Evolutionary conservation across 2,888 invertebrate genomes (phyloP), one percentile per base, ranked within the genome.

Genomic region (Nephrocerus scutellatus): DNA sequence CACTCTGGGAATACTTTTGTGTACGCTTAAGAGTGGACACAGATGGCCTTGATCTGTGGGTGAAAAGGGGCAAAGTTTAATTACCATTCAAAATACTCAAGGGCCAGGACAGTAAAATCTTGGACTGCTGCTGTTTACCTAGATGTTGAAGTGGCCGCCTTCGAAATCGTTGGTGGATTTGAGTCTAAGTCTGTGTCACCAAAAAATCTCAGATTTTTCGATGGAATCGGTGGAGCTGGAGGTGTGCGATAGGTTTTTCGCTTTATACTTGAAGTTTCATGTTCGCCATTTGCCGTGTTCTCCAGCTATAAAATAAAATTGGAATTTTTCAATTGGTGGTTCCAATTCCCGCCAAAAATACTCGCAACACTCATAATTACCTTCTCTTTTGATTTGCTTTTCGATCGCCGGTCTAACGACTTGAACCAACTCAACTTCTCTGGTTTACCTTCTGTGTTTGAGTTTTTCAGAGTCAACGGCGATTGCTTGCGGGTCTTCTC

Each of bases 111-210:
- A 10, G 4, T 15, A 9, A n/a, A 6, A 21, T 3, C 14, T 20
- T 15, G 9, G 4, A 15, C 10, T 16, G 7, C 5, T 23, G 10
- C 3, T 16, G 31, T 52, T 49, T 6, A 67, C 67, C 60, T 59
- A 12, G 56, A 55, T 37, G 57, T 59, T 15, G 54, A 57, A 50
- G 52, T 55, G 18, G 44, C 37, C 33, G 55, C 55, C 64, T 53
- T 72, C 58, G 54, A 68, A 47, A 71, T 56, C 46, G 76, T 77
- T 12, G 73, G 73, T 18, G 73, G 73, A 59, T 79, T 79, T 9
- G 85, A 84, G 54, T 87, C 86, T 43, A 75, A 73, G 59, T 87
- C 86, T 8, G 86, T 86, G 66, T 87, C 86, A 14, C 86, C 87
- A 66, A 87, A 87, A 72, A 86, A 87, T 33, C 87, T 77, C 9